Conservation (phyloP, 1,140 invertebrate species). For the Nylanderia fulva region DNA sequence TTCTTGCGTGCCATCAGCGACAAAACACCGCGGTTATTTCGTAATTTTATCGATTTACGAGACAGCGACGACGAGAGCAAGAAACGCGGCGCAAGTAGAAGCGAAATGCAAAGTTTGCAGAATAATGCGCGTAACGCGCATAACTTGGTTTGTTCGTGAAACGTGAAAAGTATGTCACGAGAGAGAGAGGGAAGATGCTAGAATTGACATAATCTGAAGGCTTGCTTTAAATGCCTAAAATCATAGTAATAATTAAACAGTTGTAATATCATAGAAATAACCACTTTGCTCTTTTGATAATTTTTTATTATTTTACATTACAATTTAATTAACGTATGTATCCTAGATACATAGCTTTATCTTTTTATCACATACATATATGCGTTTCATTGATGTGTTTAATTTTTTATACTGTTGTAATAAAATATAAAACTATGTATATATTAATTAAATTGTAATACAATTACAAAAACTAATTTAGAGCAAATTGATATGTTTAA, state of each 20-base stretch:
- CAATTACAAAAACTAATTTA: no score
- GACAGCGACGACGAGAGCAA: slow-evolving; percentile 20
- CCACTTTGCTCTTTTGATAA: not conserved
- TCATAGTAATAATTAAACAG: not conserved
- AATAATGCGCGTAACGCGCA: not conserved
- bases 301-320: not conserved
- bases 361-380: not conserved
- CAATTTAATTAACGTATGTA: not conserved
- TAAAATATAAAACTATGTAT: no score
- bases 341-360: not conserved
- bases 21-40: slow-evolving; percentile 22
- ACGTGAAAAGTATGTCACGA: not conserved
- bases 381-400: not conserved
- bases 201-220: not conserved
- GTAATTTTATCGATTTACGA: slow-evolving; percentile 53
- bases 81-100: slow-evolving; percentile 13
- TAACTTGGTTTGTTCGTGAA: not conserved
- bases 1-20: not conserved
- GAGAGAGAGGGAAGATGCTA: not conserved
- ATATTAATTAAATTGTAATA: no score
- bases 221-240: not conserved
- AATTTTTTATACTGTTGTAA: no score
- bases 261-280: not conserved
- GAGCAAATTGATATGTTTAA: not conserved
- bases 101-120: slow-evolving; percentile 29